phyloP scores from a whole-genome alignment of 2,113 vertebrate species.

The Corvus hawaiiensis region DNA sequence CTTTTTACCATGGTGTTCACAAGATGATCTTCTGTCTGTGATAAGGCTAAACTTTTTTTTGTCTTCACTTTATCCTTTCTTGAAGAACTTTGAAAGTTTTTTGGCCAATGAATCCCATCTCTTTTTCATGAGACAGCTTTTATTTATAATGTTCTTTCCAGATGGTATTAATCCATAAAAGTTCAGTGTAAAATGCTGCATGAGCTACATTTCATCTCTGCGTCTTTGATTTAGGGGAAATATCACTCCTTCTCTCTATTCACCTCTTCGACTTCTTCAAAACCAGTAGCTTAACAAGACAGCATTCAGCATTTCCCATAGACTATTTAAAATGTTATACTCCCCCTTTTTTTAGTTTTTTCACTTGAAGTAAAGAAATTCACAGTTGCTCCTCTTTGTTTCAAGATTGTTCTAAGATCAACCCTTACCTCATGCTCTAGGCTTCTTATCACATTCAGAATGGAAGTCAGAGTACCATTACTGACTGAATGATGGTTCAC shows the following conservation, averaged over 20 bases:
- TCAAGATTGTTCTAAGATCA: background rate
- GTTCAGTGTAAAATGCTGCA: background rate
- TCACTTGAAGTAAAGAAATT: background rate
- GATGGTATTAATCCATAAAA: background rate
- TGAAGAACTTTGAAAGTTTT: background rate
- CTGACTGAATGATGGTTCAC: background rate
- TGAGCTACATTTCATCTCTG: background rate
- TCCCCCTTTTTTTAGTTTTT: background rate
- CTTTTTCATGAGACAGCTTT: background rate
- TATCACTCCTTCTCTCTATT: background rate
- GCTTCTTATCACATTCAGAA: background rate
- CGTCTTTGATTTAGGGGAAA: background rate
- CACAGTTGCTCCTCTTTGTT: background rate
- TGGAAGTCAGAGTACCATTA: background rate
- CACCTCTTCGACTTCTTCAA: background rate
- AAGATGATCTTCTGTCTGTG: background rate
- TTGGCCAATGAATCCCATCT: background rate
- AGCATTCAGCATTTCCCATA: background rate
- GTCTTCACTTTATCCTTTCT: background rate
- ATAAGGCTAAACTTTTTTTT: background rate
- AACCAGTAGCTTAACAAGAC: background rate
- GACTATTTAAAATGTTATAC: background rate
- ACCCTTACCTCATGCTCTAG: background rate
- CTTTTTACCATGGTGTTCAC: background rate
- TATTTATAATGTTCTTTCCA: background rate